Base-by-base conservation (phyloP, 2,113 vertebrate species). In the Pavo muticus region DNA sequence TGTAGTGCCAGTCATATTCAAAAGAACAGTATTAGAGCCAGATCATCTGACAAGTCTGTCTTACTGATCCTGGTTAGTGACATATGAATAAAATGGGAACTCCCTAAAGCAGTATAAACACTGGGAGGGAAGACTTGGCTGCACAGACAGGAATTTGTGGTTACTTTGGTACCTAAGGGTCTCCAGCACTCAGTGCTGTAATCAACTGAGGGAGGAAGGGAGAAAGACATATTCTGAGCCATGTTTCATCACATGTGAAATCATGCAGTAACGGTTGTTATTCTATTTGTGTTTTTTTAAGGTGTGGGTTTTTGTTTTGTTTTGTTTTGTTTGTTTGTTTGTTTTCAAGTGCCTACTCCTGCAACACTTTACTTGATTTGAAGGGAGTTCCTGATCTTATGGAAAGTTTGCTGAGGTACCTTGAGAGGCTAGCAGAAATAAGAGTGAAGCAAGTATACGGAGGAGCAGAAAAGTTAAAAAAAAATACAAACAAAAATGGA, bases 71-170 rank as follows among this genome's bases (percentile, higher is more conserved):
- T 73, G 65, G 42, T 83, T 80, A 88, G 60, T 89, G 87, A 93
- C 82, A 84, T 61, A 74, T n/a, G 68, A 91, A 88, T 94, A 87
- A 93, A 94, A 80, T 74, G 61, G 42, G 60, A 90, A 85, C 52
- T 85, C 75, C 50, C 42, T 77, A 45, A 78, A 72, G 91, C 18
- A 14, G 45, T 72, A 84, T 29, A 87, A 93, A 65, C 1, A 6
- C 27, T 78, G 77, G 57, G 61, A 84, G 57, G 52, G n/a, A 71
- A 94, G 79, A 74, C n/a, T n/a, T 74, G 24, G 25, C 56, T 65
- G 67, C 47, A 45, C 57, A 91, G 47, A 48, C 25, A 81, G 57
- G 40, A 94, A 82, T 72, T 95, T 48, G 19, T 27, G 39, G 32
- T 52, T 69, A 0, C 54, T 72, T 73, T 69, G 48, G 71, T 85